Conservation (phyloP, 2,888 invertebrate genomes). For the Microchrysa polita region DNA sequence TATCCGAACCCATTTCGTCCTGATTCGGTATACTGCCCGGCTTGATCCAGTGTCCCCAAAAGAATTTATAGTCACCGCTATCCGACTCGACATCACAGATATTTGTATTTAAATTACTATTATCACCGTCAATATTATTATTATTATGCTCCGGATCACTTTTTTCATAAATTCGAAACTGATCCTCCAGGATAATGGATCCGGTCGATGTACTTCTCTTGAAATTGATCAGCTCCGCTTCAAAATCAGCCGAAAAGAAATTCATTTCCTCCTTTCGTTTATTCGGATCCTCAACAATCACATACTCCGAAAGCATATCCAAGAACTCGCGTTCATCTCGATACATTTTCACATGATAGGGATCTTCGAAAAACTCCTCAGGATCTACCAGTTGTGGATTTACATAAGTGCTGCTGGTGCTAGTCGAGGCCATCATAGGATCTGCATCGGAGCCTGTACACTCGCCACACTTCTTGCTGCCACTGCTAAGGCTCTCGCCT, state of each 20-base stretch:
- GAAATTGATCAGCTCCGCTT: conserved; percentile 41
- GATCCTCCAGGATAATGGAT: conserved; percentile 17
- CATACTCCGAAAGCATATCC: conserved; percentile 62
- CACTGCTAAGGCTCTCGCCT: not conserved
- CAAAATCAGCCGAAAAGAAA: conserved; percentile 60
- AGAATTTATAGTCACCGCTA: conserved; percentile 36
- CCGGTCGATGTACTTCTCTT: conserved; percentile 31
- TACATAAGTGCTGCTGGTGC: not conserved
- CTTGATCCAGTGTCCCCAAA: conserved; percentile 44
- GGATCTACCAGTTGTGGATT: conserved; percentile 57
- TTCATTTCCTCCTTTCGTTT: conserved; percentile 50
- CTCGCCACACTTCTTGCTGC: not conserved
- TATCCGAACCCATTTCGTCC: conserved; percentile 48
- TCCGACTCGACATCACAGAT: not conserved
- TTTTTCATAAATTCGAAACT: conserved; percentile 45
- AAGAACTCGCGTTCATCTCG: conserved; percentile 60
- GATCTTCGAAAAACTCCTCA: conserved; percentile 63
- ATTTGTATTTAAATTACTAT: not conserved
- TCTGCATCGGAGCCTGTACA: not conserved
- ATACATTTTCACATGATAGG: conserved; percentile 61
- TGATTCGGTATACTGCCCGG: conserved; percentile 18
- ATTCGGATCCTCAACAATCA: conserved; percentile 58
- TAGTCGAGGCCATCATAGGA: not conserved
- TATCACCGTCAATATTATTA: not conserved
- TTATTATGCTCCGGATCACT: conserved; percentile 52